These are phyloP conservation scores for Cheirogaleus medius DNA, from an alignment of 2,113 vertebrate species.

Conservation along the genomic window DNA sequence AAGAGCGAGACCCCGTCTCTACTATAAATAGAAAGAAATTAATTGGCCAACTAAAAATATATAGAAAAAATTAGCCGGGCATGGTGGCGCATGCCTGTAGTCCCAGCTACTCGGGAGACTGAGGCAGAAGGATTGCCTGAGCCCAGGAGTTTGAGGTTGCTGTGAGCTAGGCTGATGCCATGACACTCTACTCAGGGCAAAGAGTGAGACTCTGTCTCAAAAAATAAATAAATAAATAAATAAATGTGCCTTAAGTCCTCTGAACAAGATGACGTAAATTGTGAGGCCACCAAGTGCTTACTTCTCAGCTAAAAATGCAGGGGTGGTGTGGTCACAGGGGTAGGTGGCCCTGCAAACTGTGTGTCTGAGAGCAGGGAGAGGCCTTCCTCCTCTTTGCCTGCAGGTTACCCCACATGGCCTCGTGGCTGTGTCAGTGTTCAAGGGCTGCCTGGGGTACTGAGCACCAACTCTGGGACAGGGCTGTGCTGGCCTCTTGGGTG, in stretches of 20 bases:
- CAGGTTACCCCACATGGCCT: background rate
- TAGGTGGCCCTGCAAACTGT: background rate
- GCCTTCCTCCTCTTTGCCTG: background rate
- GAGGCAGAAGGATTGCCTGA: no score
- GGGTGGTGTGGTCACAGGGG: background rate
- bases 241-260: conserved; percentile 43
- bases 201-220: no score
- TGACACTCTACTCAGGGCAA: no score
- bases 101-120: no score
- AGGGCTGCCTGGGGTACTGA: background rate
- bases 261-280: background rate
- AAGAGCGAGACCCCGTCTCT: no score
- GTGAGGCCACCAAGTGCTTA: background rate
- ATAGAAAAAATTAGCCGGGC: no score
- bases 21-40: no score
- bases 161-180: no score
- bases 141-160: no score
- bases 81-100: no score
- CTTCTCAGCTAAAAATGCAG: background rate
- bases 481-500: background rate
- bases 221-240: background rate
- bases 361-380: background rate
- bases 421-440: background rate
- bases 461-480: background rate
- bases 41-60: no score